Base-by-base conservation (phyloP, 2,113 vertebrate genomes). In the Albula glossodonta region DNA sequence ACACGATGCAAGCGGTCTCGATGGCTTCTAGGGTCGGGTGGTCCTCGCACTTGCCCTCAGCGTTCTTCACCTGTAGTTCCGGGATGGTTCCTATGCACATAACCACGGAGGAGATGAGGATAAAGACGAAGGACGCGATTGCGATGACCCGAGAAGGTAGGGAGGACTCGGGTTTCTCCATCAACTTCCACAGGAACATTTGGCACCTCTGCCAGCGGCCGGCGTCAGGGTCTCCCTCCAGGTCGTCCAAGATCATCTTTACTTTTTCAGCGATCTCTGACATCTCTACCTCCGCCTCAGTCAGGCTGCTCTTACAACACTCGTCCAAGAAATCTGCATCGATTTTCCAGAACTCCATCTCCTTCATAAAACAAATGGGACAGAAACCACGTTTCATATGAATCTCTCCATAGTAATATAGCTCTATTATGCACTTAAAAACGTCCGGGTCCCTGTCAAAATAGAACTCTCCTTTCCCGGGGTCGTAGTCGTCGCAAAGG, bases 261-360 rank as follows among this genome's bases (percentile, higher is more conserved):
- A 99, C 98, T 86, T 97, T 97, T 87, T 97, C 96, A 0, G 97
- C 97, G 80, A 99, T 99, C 94, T 99, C 98, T 83, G 96, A 97
- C 82, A 98, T 95, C 92, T 99, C 98, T 60, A 96, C 97, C 12
- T 96, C 96, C 86, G 97, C 98, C 92, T 99, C 98, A 53, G 94
- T 95, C 88, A 99, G 92, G 83, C 96, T 95, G 85, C 96, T 92
- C 87, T 96, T 97, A 87, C 98, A 99, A 70, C 98, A 99, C 19
- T 98, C 97, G 70, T 99, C 98, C 85, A 99, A 89, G 87, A 96
- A 97, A 88, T 96, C 96, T 63, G 96, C 90, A 88, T 96, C 97
- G 82, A 99, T 96, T 91, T 96, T 97, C 98, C 98, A 99, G 93
- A 98, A 99, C 87, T 99, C 98, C 97, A 99, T 98, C 90, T 99